phyloP scores from a whole-genome alignment of 2,797 vertebrate genomes.

The Gymnocypris eckloni region DNA sequence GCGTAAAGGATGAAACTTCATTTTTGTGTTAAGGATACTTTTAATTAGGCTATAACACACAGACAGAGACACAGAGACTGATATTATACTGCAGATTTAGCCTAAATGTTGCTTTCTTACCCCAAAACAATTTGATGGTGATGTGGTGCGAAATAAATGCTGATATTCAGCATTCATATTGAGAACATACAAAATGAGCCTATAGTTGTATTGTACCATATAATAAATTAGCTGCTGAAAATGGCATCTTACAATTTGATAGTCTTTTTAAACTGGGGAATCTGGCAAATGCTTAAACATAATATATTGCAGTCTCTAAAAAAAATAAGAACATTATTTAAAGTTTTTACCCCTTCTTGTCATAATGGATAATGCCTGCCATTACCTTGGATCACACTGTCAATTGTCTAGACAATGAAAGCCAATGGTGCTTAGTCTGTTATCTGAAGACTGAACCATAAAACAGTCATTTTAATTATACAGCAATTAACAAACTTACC shows the following conservation, averaged over 20 bases:
- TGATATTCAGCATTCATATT: not conserved
- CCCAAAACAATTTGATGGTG: not conserved
- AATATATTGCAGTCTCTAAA: not conserved
- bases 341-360: not conserved
- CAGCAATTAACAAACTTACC: slow-evolving; percentile 53
- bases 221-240: not conserved
- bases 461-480: slow-evolving; percentile 55
- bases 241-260: not conserved
- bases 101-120: not conserved
- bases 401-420: slow-evolving; percentile 62
- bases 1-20: not conserved
- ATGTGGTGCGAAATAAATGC: not conserved
- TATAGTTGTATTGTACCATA: not conserved
- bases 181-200: not conserved
- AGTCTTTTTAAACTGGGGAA: not conserved
- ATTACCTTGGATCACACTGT: slow-evolving; percentile 54
- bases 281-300: not conserved
- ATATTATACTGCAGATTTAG: not conserved
- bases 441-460: slow-evolving; percentile 49
- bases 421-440: slow-evolving; percentile 36
- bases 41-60: not conserved
- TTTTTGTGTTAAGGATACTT: not conserved
- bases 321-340: not conserved
- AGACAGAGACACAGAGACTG: not conserved
- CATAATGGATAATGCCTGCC: slow-evolving; percentile 52